These are phyloP conservation scores for Trochalopteron elliotii DNA, from an alignment of 2,113 vertebrate genomes.

Conservation along the genomic window DNA sequence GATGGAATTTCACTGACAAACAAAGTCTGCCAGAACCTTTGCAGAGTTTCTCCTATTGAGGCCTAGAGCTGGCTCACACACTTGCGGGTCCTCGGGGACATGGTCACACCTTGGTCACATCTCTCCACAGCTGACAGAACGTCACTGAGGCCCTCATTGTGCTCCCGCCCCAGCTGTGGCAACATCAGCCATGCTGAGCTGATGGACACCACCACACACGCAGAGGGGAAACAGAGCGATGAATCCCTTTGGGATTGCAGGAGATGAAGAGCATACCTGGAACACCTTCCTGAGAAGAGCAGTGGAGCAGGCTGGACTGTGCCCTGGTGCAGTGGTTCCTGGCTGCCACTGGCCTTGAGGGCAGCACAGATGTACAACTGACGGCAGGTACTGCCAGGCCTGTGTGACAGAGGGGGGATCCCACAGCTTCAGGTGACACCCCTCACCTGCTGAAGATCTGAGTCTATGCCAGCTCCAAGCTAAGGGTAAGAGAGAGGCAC, in stretches of 20 bases:
- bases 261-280: neutral
- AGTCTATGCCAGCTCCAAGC: neutral
- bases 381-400: neutral
- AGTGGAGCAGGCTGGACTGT: neutral
- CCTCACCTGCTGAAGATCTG: neutral
- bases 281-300: neutral
- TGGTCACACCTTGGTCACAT: neutral
- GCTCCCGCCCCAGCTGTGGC: neutral
- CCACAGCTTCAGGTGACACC: neutral
- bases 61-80: neutral
- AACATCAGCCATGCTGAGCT: neutral
- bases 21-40: neutral
- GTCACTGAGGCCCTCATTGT: neutral
- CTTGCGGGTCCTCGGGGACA: accelerated
- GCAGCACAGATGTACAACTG: neutral
- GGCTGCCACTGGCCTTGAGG: neutral
- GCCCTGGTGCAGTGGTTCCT: neutral
- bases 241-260: neutral
- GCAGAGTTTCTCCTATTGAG: neutral
- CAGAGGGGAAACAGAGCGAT: neutral
- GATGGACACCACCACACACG: neutral
- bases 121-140: neutral
- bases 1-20: neutral
- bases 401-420: neutral
- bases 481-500: neutral